Evolutionary conservation across 2,113 vertebrate species (phyloP), one percentile per base, ranked within the genome.

Genomic region (Heliornis fulica): DNA sequence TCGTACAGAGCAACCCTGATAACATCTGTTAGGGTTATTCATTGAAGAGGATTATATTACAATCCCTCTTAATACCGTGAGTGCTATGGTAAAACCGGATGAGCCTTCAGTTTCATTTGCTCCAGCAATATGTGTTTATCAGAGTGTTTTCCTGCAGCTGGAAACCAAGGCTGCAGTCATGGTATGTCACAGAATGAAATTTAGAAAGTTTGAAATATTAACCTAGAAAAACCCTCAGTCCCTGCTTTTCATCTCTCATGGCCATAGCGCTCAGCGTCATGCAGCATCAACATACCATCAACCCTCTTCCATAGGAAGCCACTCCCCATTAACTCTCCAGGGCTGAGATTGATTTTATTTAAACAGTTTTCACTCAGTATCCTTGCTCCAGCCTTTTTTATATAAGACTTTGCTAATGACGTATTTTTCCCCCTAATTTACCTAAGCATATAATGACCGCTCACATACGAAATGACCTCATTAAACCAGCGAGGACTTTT

Each of bases 11-110:
- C 88, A 92, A 90, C 79, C 88, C 95, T 72, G 87, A 94, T 97
- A 97, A 88, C 66, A 95, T 97, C 97, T 97, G 94, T 93, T 71
- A 93, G 90, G 94, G 92, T 95, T 95, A 85, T 94, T 96, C 94
- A 87, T 48, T 61, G 89, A 94, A 96, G 94, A 94, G 90, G 97
- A 96, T 97, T 97, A 87, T 92, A 87, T 96, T 96, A 87, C 97
- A 95, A 91, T 94, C 96, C 93, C 87, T 65, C 72, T 74, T 97
- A 95, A 96, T 96, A 71, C 95, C 83, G 63, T 40, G 32, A 93
- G 96, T 53, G 92, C 93, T 93, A 83, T 59, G 13, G 96, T 66
- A 96, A 94, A 94, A 95, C 96, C 75, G 68, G 96, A 94, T 75
- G 89, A 71, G 59, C 91, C 65, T 59, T 72, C 83, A 82, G 96